Conservation (phyloP, 2,888 invertebrate genomes). For the Synergus gifuensis region DNA sequence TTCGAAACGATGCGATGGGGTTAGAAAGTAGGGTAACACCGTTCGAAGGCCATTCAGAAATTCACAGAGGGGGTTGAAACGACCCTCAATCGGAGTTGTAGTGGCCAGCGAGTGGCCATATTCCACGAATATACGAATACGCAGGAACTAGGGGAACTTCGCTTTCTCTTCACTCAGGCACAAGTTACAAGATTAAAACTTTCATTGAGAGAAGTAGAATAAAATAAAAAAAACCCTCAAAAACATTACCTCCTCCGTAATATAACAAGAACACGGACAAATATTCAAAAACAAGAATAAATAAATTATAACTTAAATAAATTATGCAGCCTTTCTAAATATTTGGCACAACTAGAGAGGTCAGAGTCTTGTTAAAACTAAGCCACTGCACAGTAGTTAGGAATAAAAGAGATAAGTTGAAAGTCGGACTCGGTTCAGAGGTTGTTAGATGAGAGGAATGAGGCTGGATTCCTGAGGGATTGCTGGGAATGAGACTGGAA, state of each 20-base stretch:
- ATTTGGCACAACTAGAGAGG: no score
- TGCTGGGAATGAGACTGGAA: constrained; percentile 69
- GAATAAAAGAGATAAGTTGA: neutral
- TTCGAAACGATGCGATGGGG: constrained; percentile 75
- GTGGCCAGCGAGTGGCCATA: constrained; percentile 59
- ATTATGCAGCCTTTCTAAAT: no score
- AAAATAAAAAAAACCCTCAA: neutral
- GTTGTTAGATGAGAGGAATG: constrained; percentile 59
- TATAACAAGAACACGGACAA: no score
- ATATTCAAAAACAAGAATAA: no score
- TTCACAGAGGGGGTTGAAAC: constrained; percentile 68
- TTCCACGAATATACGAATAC: constrained; percentile 46
- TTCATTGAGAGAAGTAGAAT: neutral
- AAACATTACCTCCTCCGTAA: no score
- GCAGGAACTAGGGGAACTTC: constrained; percentile 53
- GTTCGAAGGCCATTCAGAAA: constrained; percentile 76
- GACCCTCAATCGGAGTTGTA: constrained; percentile 68
- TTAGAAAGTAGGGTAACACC: constrained; percentile 71
- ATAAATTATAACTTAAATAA: no score
- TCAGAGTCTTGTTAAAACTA: neutral
- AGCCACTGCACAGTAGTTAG: neutral
- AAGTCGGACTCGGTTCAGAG: constrained; percentile 51
- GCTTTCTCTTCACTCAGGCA: constrained; percentile 31
- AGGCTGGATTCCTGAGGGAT: constrained; percentile 72
- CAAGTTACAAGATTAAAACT: neutral